Base-by-base conservation (phyloP, 1,140 invertebrate genomes). In the Drosophila takahashii region DNA sequence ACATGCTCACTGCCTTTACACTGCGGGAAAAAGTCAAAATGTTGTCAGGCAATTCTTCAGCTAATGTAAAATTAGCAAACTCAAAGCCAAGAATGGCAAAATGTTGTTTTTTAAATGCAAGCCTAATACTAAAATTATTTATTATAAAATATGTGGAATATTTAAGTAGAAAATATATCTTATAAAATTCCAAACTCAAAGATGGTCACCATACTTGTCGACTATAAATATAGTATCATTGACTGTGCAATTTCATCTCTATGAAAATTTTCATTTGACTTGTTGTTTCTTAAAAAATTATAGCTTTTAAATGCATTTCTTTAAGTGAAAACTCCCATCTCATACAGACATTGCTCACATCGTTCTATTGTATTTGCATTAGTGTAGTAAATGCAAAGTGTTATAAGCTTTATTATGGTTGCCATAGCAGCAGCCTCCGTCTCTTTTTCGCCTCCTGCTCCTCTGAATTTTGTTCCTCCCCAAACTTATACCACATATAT, bases 331-430 rank as follows among this genome's bases (percentile, higher is more conserved):
- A 2, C 16, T 27, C 9, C n/a, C n/a, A 13, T 7, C 59, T n/a
- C 42, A 9, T 36, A 16, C 36, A 16, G 51, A 29, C 48, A 37
- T 64, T 22, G 32, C 10, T 51, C 47, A 32, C 48, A 54, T 36
- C 29, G n/a, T 48, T 34, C 79, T 80, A 89, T 89, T 84, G 84
- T 89, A 89, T 89, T 84, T 89, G 84, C 84, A 89, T 89, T 89
- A 80, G 85, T 84, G 84, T 89, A 84, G 84, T 84, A 89, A 89
- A 70, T 89, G 84, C 84, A 87, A 87, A 89, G 84, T 87, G 84
- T 87, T 87, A 89, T 87, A 87, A 87, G 84, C 84, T 83, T 87
- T 87, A 89, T 89, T 89, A 89, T 71, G 76, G 69, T 74, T 67
- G 84, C 66, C 77, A 59, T 69, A 39, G 67, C 77, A 62, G 59